These are phyloP conservation scores for Nomia melanderi DNA, from an alignment of 1,140 invertebrate species.

Conservation along the genomic window DNA sequence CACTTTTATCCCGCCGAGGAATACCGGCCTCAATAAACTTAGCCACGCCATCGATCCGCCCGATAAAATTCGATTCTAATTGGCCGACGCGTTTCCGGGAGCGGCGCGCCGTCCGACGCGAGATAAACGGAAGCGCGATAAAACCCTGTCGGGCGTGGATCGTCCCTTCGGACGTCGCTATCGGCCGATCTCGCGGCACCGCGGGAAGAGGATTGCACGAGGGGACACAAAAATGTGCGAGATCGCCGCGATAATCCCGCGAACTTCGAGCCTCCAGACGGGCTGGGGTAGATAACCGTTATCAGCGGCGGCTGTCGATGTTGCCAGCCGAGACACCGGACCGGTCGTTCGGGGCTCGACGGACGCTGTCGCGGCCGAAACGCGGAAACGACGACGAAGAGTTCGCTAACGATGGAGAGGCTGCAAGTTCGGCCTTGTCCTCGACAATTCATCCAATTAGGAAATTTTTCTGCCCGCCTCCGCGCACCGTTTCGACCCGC, in stretches of 20 bases:
- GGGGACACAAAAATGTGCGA: neutral
- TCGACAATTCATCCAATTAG: slow-evolving; percentile 63
- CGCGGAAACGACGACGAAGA: slow-evolving; percentile 18
- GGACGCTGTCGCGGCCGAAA: neutral
- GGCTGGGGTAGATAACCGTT: slow-evolving; percentile 12
- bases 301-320: neutral
- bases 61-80: neutral
- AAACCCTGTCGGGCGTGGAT: no score
- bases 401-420: slow-evolving; percentile 55
- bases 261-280: neutral
- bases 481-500: slow-evolving; percentile 13
- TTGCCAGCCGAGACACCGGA: no score
- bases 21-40: neutral
- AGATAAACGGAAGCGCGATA: no score
- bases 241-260: slow-evolving; percentile 12
- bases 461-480: slow-evolving; percentile 34
- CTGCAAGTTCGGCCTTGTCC: slow-evolving; percentile 45
- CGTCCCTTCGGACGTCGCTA: neutral
- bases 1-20: neutral
- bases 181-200: neutral
- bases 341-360: slow-evolving; percentile 10
- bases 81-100: no score
- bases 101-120: no score
- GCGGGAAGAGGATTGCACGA: neutral
- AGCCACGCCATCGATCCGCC: neutral